Percentiles rank a stretch among this genome's conserved stretches.
Conservation (phyloP, 2,888 invertebrate genomes). For the Leptinotarsa rubiginosa region DNA sequence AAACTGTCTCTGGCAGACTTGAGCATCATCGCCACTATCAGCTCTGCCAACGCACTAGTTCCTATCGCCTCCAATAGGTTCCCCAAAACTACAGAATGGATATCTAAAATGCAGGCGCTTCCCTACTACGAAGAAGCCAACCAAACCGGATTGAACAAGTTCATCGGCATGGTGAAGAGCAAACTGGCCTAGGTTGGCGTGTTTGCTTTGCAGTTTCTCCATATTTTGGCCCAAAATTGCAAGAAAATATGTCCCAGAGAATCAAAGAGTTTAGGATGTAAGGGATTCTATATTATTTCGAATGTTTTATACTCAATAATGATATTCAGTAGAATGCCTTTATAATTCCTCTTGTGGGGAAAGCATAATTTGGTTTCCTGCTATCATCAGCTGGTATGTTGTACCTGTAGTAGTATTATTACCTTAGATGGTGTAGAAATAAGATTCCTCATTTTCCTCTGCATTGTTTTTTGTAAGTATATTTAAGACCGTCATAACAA, state of each 20-base stretch:
- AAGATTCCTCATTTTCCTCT: not conserved
- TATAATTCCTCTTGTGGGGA: no score
- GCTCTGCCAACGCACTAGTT: conserved; percentile 57
- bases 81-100: conserved; percentile 58
- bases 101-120: conserved; percentile 49
- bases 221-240: not conserved
- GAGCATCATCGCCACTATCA: conserved; percentile 48
- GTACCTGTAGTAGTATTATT: no score
- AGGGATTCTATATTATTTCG: no score
- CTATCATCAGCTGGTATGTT: no score
- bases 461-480: not conserved
- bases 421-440: no score
- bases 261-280: no score
- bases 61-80: conserved; percentile 62
- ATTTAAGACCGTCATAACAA: not conserved
- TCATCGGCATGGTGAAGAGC: conserved; percentile 49
- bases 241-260: no score
- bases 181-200: conserved; percentile 42
- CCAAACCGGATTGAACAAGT: conserved; percentile 49
- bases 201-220: not conserved
- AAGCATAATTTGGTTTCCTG: no score
- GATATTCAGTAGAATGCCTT: no score
- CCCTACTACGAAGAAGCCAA: conserved; percentile 53
- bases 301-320: no score
- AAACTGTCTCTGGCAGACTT: conserved; percentile 53